Base-by-base conservation (phyloP, 2,113 vertebrate species). In the Oncorhynchus kisutch region DNA sequence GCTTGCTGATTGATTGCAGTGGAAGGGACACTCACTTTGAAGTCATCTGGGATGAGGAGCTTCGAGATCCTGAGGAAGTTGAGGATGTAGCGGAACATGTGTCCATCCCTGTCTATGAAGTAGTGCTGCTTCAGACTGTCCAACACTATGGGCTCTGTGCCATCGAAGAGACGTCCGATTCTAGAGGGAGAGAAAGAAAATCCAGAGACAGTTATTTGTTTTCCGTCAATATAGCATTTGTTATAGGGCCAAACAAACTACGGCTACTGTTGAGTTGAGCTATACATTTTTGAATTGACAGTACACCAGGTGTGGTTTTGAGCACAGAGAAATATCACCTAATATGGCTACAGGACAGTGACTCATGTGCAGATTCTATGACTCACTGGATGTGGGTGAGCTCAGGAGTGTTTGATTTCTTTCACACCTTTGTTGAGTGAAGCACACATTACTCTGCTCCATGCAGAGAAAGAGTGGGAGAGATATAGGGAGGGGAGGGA, bases 51-150 rank as follows among this genome's bases (percentile, higher is more conserved):
- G 93, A 99, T 98, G 87, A 99, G 96, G 81, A 99, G 96, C 92
- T 98, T 99, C 22, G 97, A 98, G 83, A 96, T 99, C 93, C 97
- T 95, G 92, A 99, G 95, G 92, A 99, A 99, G 94, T 98, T 99
- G 92, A 99, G 93, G 92, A 99, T 99, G 92, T 98, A 99, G 95
- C 97, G 97, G 95, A 99, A 99, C 97, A 99, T 99, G 93, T 99
- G 97, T 89, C 97, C 97, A 84, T 99, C 97, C 94, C 97, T 95
- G 95, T 99, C 97, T 39, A 99, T 98, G 94, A 99, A 99, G 92
- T 99, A 99, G 93, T 99, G 97, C 90, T 99, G 97, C 93, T 99
- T 99, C 92, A 99, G 96, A 91, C 97, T 99, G 95, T 99, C 97
- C 89, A 99, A 92, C 85, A 99, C 97, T 86, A 99, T 99, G 85